Evolutionary conservation across 2,113 vertebrate species (phyloP), one percentile per base, ranked within the genome.

Genomic region (Acanthochromis polyacanthus): DNA sequence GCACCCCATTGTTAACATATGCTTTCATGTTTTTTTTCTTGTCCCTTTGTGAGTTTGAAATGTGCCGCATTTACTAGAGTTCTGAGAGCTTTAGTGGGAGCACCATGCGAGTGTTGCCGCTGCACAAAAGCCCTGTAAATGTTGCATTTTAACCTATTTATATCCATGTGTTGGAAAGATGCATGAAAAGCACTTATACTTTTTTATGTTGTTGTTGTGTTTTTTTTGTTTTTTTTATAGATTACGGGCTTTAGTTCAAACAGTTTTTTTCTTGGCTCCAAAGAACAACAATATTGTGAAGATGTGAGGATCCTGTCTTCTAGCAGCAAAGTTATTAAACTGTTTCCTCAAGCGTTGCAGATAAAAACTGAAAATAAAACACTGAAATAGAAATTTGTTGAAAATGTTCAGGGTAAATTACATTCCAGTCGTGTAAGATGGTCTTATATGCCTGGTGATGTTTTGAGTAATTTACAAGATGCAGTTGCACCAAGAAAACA

Each of bases 301-400:
- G 63, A 63, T 30, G 17, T 32, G 40, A 50, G 71, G 56, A 73
- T 67, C 43, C 12, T 75, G 61, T 80, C 23, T 61, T 80, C 51
- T 10, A 51, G 61, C 53, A 56, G 48, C 57, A 81, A 72, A 80
- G 57, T 81, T 56, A 83, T 84, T 85, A 76, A 76, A 84, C n/a
- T 2, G 40, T 71, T 63, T 81, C 57, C 48, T 87, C 56, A 67
- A 80, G 70, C 56, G 5, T 59, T 74, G 11, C 15, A 82, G 53
- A 87, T 72, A 66, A 69, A 65, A 70, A 58, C 20, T 65, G 25
- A 45, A 85, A 76, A 62, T 59, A 14, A 80, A 74, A 52, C 55
- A 50, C 22, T 43, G 32, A 61, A 60, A 64, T 4, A 48, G 22
- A 78, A 53, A 52, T 60, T 19, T 66, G 20, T 78, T 59, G 45